These are phyloP conservation scores for Nysson spinosus DNA, from an alignment of 2,888 invertebrate genomes.

Conservation along the genomic window DNA sequence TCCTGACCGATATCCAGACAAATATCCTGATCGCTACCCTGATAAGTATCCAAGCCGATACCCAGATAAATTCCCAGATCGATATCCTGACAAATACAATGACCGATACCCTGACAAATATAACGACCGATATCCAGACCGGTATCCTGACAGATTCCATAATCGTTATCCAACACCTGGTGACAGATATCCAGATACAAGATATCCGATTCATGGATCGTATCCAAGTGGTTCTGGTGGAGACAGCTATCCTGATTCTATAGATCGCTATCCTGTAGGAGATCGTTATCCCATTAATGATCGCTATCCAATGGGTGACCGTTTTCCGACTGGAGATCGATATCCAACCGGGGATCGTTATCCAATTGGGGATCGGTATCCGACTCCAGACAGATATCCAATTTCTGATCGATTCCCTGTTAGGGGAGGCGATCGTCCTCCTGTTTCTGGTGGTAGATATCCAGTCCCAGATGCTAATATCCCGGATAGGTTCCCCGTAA, in stretches of 20 bases:
- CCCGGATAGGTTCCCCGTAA: constrained; percentile 77
- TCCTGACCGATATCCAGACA: constrained; percentile 54
- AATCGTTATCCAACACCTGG: constrained; percentile 57
- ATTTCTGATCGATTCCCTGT: constrained; percentile 79
- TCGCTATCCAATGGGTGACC: constrained; percentile 39
- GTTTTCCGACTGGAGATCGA: constrained; percentile 76
- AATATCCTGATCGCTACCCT: constrained; percentile 57
- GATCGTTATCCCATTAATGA: constrained; percentile 60
- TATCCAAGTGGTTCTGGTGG: constrained; percentile 77
- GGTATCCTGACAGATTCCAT: constrained; percentile 55
- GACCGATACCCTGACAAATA: constrained; percentile 58
- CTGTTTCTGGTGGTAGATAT: constrained; percentile 69
- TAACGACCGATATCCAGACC: constrained; percentile 59
- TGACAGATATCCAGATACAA: constrained; percentile 59
- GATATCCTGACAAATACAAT: constrained; percentile 59
- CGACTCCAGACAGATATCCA: constrained; percentile 72
- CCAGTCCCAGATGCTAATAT: constrained; percentile 64
- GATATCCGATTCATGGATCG: constrained; percentile 76
- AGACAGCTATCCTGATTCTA: constrained; percentile 65
- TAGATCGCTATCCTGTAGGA: constrained; percentile 63
- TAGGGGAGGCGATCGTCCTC: constrained; percentile 79
- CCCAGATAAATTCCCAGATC: constrained; percentile 60
- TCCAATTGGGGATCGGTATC: constrained; percentile 68
- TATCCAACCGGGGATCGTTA: constrained; percentile 75
- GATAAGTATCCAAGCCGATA: constrained; percentile 58